Percentiles rank a stretch among this genome's conserved stretches.
Conservation (phyloP, 2,113 vertebrate species). For the Xiphophorus couchianus region DNA sequence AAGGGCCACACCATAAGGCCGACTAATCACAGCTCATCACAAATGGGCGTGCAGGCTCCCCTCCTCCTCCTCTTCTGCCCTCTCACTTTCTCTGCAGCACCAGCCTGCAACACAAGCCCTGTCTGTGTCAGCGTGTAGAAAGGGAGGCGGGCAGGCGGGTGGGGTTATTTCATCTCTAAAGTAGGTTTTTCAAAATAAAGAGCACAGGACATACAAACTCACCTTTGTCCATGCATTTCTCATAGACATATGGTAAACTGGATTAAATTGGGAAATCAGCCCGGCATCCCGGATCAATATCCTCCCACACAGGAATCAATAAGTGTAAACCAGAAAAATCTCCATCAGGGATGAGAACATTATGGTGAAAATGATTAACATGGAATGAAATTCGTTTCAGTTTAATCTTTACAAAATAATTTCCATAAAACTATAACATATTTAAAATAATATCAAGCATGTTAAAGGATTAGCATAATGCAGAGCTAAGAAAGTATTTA, state of each 20-base stretch:
- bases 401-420: not conserved
- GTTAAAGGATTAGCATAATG: not conserved
- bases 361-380: conserved; percentile 1
- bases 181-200: not conserved
- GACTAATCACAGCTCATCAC: conserved; percentile 50
- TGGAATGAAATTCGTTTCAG: not conserved
- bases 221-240: not conserved
- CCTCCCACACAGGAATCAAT: conserved; percentile 4
- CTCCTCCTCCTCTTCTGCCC: not conserved
- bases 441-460: not conserved
- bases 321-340: not conserved
- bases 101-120: conserved; percentile 49
- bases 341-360: not conserved
- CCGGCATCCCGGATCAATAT: not conserved
- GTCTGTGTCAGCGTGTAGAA: conserved; percentile 20
- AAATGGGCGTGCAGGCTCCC: conserved; percentile 65
- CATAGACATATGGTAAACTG: not conserved
- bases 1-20: conserved; percentile 27
- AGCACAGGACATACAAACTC: not conserved
- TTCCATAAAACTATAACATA: not conserved
- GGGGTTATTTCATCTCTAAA: not conserved
- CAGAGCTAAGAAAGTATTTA: not conserved
- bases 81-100: conserved; percentile 57
- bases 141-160: not conserved
- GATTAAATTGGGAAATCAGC: conserved; percentile 20